phyloP scores from a whole-genome alignment of 2,888 invertebrate species.

The Endotricha flammealis region DNA sequence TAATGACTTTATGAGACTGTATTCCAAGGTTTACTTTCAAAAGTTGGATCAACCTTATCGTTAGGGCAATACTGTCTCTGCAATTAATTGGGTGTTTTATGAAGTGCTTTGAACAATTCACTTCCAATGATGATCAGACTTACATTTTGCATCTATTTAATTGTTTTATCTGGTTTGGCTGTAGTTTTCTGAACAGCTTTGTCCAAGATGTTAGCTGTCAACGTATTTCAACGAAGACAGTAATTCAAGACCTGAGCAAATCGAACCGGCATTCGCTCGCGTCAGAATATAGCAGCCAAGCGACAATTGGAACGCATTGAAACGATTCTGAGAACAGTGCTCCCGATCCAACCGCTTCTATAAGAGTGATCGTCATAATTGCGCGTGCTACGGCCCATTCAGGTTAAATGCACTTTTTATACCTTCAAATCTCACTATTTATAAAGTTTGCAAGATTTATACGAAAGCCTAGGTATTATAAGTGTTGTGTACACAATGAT shows the following conservation, averaged over 20 bases:
- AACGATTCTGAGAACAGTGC: neutral
- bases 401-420: slow-evolving; percentile 38
- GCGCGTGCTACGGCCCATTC: slow-evolving; percentile 20
- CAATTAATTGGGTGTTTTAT: too few species aligned
- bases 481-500: slow-evolving; percentile 72
- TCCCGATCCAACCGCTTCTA: neutral
- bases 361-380: neutral
- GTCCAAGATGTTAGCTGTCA: too few species aligned
- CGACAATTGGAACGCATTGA: neutral
- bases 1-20: too few species aligned
- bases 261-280: slow-evolving; percentile 3
- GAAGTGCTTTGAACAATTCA: too few species aligned
- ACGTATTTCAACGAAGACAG: slow-evolving; percentile 3
- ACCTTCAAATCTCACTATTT: slow-evolving; percentile 43
- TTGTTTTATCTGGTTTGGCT: too few species aligned
- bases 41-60: too few species aligned
- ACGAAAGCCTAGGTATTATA: slow-evolving; percentile 63
- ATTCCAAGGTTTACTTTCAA: too few species aligned
- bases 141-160: too few species aligned
- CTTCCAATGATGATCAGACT: too few species aligned
- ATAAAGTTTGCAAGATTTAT: slow-evolving; percentile 60
- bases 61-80: too few species aligned
- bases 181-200: too few species aligned
- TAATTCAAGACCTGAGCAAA: slow-evolving; percentile 5
- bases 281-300: neutral